Base-by-base conservation (phyloP, 2,113 vertebrate genomes). In the Hypanus sabinus region DNA sequence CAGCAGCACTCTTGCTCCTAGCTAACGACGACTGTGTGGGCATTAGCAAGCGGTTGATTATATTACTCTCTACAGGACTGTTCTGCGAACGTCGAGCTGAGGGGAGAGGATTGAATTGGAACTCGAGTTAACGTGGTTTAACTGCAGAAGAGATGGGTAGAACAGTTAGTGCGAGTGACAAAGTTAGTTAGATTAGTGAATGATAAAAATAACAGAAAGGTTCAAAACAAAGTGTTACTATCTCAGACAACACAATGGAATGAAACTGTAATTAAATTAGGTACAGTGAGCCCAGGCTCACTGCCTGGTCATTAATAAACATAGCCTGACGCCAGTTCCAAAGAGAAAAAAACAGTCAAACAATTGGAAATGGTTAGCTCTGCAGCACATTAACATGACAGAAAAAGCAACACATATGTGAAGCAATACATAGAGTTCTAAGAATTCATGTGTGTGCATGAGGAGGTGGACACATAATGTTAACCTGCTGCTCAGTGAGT, bases 11-110 rank as follows among this genome's bases (percentile, higher is more conserved):
- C 98, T 98, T 99, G 96, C 98, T 99, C 97, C 97, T 98, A 97
- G 98, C 98, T 97, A 98, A 96, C 95, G 98, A 98, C 79, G 97
- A 97, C 97, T 98, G 97, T 95, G 98, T 98, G 95, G 98, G 98
- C 95, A 97, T 96, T 93, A 99, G 97, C 95, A 99, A 97, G 94
- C 97, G 98, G 96, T 96, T 98, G 97, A 99, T 97, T 96, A 98
- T 94, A 95, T 96, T 97, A 97, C 96, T 97, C 94, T 98, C 98
- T 97, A 97, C 95, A 95, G 97, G 96, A 96, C 95, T 96, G 96
- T 96, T 95, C 95, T 96, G 96, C 94, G 96, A 96, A 94, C 96
- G 97, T 94, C 96, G 97, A 96, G 96, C 98, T 99, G 96, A 95
- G 96, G 1, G 1, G 94, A 94, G 94, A 94, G 95, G 95, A 97